Conservation (phyloP, 2,888 invertebrate species). For the Sipha maydis region DNA sequence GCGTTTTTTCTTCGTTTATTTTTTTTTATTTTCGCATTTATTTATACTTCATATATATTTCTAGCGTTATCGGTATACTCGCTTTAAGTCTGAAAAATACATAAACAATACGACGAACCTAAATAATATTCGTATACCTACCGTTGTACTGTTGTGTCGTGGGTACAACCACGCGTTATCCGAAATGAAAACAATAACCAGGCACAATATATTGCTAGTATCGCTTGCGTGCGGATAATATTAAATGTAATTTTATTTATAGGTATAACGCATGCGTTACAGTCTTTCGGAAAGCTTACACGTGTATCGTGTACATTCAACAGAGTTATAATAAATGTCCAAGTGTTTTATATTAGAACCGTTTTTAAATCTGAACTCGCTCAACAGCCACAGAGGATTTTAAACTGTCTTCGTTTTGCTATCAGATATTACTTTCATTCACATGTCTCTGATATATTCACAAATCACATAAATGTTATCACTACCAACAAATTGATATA, state of each 20-base stretch:
- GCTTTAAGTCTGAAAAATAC: background rate
- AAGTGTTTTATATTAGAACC: too few species aligned
- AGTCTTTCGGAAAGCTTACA: background rate
- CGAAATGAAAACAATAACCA: background rate
- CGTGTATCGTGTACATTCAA: background rate
- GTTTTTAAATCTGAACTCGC: too few species aligned
- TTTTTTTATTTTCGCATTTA: background rate
- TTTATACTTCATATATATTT: background rate
- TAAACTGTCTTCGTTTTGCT: too few species aligned
- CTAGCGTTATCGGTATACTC: background rate
- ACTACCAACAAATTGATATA: too few species aligned
- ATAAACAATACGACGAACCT: background rate
- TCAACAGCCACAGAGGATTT: too few species aligned
- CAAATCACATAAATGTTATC: too few species aligned
- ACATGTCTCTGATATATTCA: too few species aligned
- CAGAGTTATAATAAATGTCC: background rate
- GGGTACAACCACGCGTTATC: background rate
- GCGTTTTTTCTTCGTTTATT: background rate
- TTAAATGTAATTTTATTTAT: background rate
- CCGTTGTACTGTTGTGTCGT: background rate
- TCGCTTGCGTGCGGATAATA: background rate
- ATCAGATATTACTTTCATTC: too few species aligned
- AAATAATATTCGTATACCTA: background rate
- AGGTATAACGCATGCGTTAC: background rate
- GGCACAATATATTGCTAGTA: background rate